A percentile compares a stretch with the other conserved stretches of the same genome.
phyloP scores from a whole-genome alignment of 1,140 invertebrate species.

The Pissodes strobi region DNA sequence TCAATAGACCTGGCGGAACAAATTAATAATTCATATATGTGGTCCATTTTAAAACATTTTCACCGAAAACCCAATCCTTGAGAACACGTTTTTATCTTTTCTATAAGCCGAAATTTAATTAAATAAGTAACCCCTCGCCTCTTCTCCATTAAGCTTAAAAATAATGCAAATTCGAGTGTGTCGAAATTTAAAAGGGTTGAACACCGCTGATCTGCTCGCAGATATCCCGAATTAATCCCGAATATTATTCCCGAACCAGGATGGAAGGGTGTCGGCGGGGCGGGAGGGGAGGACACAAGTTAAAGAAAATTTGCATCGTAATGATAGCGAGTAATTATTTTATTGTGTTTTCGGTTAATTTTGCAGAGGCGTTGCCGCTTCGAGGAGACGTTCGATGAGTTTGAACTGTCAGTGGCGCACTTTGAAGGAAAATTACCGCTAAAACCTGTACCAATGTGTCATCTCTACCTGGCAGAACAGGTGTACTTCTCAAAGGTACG shows the following conservation, averaged over 20 bases:
- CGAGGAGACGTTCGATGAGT: conserved; percentile 5
- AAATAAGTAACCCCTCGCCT: conserved; percentile 29
- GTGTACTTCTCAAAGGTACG: neutral
- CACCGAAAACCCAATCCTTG: neutral
- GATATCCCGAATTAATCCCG: conserved; percentile 53
- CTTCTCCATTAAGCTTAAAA: conserved; percentile 27
- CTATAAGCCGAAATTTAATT: conserved; percentile 31
- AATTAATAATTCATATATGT: too few relatives aligned
- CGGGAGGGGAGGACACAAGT: conserved; percentile 40
- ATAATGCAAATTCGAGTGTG: conserved; percentile 38
- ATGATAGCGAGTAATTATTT: conserved; percentile 53
- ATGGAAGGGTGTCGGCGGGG: too few relatives aligned
- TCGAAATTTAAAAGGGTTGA: conserved; percentile 44
- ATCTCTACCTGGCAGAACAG: neutral
- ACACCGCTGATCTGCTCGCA: conserved; percentile 50
- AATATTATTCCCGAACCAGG: conserved; percentile 49
- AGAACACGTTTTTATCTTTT: conserved; percentile 21
- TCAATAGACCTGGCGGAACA: too few relatives aligned
- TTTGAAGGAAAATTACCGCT: neutral
- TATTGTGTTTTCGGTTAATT: conserved; percentile 33
- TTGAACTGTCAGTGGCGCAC: neutral
- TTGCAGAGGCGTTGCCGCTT: too few relatives aligned
- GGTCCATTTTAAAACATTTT: neutral
- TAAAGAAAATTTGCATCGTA: conserved; percentile 54
- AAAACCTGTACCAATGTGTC: neutral